Base-by-base conservation (phyloP, 2,888 invertebrate genomes). In the Meliscaeva auricollis region DNA sequence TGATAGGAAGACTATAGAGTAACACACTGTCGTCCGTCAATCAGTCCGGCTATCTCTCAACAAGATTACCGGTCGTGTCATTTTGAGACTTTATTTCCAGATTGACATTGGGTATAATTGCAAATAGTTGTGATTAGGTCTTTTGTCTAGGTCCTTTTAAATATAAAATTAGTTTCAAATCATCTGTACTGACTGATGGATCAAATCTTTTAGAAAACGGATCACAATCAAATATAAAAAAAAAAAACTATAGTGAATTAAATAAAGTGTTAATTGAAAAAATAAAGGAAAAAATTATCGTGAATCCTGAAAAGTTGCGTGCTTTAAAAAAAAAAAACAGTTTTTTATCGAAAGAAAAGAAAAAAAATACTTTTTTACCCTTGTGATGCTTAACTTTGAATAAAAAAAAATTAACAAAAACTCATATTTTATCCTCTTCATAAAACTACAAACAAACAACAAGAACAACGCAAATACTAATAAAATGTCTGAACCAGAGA, bases 401-500 rank as follows among this genome's bases (percentile, higher is more conserved):
- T 64, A 62, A 58, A 54, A 35, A 26, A 35, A 15, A 1, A 17
- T 32, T 17, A 9, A 20, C 15, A 52, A 48, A 30, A 46, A 11
- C 15, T 15, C 4, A 26, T 52, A 35, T 50, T 20, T 54, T 62
- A 20, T 66, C 50, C 66, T 62, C 44, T 58, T 30, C 5, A 15
- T n/a, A 1, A 22, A 32, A 62, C 7, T 58, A 22, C 7, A 44
- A 22, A 26, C 35, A n/a, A 44, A 15, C 4, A 64, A n/a, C 17
- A 41, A n/a, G 13, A 41, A 7, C 3, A 13, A 8, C 8, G n/a
- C 22, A 22, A 35, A 60, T 2, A 26, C 2, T n/a, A 35, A 35
- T 6, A 38, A 88, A 87, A 92, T 92, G 92, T 88, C 88, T 77
- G 91, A 91, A 78, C 90, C 91, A 68, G 92, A 92, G 89, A 92